phyloP scores from a whole-genome alignment of 1,140 invertebrate genomes.

The Oryzaephilus surinamensis region DNA sequence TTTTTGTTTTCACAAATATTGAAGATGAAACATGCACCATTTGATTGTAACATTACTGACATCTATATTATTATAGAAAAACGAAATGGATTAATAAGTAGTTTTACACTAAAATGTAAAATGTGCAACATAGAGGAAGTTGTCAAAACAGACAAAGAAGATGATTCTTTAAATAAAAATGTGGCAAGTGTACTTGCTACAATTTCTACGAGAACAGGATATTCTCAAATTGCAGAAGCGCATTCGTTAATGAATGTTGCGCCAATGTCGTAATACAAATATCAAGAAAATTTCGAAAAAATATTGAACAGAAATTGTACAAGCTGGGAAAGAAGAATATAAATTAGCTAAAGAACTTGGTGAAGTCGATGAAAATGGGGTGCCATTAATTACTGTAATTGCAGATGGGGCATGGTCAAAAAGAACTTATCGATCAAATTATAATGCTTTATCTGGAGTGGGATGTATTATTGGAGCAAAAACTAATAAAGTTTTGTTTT shows the following conservation, averaged over 20 bases:
- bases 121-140: not conserved
- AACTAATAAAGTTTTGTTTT: slow-evolving; percentile 3
- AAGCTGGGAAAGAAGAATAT: slow-evolving; percentile 28
- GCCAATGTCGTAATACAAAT: slow-evolving; percentile 20
- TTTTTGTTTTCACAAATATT: no score
- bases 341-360: slow-evolving; percentile 22
- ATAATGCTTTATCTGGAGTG: slow-evolving; percentile 1
- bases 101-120: no score
- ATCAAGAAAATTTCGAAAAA: slow-evolving; percentile 14
- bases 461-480: not conserved
- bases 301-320: slow-evolving; percentile 19
- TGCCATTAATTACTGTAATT: slow-evolving; percentile 26
- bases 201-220: slow-evolving; percentile 22
- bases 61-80: no score
- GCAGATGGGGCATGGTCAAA: slow-evolving; percentile 31
- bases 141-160: not conserved
- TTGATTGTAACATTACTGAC: no score
- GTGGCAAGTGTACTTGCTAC: slow-evolving; percentile 17
- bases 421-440: slow-evolving; percentile 20
- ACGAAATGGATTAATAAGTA: no score
- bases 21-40: no score
- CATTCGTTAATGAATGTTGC: slow-evolving; percentile 26
- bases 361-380: slow-evolving; percentile 18
- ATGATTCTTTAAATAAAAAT: slow-evolving; percentile 17
- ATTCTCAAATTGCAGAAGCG: slow-evolving; percentile 24